Base-by-base conservation (phyloP, 2,888 invertebrate species). In the Nomada hirtipes region DNA sequence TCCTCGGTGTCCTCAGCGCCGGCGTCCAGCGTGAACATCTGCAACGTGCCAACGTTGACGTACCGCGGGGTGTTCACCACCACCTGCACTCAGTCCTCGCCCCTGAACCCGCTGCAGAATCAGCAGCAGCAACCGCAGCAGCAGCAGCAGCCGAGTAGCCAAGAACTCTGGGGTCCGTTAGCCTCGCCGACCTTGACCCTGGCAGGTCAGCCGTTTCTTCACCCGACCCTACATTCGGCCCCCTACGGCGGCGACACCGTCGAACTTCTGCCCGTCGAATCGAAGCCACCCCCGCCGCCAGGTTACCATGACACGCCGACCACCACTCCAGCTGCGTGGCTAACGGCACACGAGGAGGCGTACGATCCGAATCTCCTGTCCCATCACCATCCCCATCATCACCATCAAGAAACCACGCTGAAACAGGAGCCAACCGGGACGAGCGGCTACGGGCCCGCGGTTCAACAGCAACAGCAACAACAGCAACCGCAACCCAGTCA, bases 51-150 rank as follows among this genome's bases (percentile, higher is more conserved):
- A 4, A 93, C 93, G 47, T 74, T 93, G 59, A 93, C 95, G 89
- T 97, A 97, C 94, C 95, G 96, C 85, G 96, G 96, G 80, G 96
- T 96, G 80, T 97, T 97, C 94, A 96, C 97, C 85, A 96, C 97
- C 78, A 96, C 97, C 93, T 84, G 95, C 94, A 85, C 95, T 96
- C 90, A 96, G 95, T 90, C 97, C 95, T 93, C 98, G 96, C 97
- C 96, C 89, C 94, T 85, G 93, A 96, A 92, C 92, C 93, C 94
- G 90, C 95, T 91, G 29, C 94, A 96, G 90, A 96, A 95, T 88
- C 91, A 89, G 0, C 96, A 95, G 91, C 95, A 95, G 88, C 95
- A 94, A 83, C 95, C 94, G 59, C 93, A 94, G 23, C 93, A 92
- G n/a, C 93, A 92, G n/a, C 94, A 94, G 23, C 94, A 93, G 75